Percentiles rank a stretch among this genome's conserved stretches.
phyloP scores from a whole-genome alignment of 2,113 vertebrate species.

The Choloepus hoffmanni region DNA sequence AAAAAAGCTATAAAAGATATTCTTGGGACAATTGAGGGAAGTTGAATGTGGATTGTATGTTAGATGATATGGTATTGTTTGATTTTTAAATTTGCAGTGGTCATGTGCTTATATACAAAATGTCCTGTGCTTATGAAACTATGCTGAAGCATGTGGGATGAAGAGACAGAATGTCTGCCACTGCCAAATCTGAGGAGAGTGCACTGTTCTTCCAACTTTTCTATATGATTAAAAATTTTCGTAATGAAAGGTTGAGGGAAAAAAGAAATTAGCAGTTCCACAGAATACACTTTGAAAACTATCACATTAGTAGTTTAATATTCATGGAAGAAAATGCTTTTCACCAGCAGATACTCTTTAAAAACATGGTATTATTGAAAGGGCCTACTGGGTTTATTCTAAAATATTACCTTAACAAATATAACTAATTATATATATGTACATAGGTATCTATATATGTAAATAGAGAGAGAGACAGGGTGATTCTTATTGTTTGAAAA shows the following conservation, averaged over 20 bases:
- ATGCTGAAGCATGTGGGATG: background rate
- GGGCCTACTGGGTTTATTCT: background rate
- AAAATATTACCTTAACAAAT: background rate
- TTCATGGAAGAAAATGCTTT: background rate
- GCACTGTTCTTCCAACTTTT: background rate
- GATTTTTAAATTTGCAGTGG: background rate
- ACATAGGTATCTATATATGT: background rate
- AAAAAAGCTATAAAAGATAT: background rate
- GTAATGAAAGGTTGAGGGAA: background rate
- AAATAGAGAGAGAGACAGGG: background rate
- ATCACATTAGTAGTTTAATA: background rate
- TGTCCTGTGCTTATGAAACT: fast-evolving
- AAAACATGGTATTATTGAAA: background rate
- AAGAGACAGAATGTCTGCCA: background rate
- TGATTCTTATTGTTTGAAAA: conserved; percentile 70
- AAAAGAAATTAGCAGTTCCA: background rate
- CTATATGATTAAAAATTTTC: background rate
- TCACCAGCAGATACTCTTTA: background rate
- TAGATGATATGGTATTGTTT: background rate
- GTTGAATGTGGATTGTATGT: background rate
- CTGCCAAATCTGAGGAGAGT: background rate
- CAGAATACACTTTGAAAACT: background rate
- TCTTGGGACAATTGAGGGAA: background rate
- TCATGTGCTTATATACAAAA: background rate
- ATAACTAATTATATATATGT: background rate